Evolutionary conservation across 1,140 invertebrate genomes (phyloP).

Genomic region (Apis florea): DNA sequence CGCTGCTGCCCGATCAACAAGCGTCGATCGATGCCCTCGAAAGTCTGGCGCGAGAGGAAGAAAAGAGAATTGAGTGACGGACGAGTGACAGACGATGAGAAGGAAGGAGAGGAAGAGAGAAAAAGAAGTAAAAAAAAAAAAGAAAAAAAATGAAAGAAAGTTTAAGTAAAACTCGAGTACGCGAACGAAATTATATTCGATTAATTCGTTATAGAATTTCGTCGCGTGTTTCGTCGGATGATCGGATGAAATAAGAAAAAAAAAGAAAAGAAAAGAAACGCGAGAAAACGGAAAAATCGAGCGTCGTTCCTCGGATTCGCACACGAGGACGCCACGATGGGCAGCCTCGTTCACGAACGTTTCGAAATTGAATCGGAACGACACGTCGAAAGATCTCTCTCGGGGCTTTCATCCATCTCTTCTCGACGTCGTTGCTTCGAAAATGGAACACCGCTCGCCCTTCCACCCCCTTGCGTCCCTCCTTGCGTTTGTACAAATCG

Average conservation of each 20-base stretch:
- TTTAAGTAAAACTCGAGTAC: background rate
- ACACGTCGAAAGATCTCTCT: conserved; percentile 23
- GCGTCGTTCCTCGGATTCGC: conserved; percentile 5
- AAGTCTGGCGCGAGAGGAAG: conserved; percentile 10
- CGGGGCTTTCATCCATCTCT: background rate
- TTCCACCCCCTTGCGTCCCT: conserved; percentile 7
- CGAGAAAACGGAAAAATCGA: background rate
- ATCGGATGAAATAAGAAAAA: background rate
- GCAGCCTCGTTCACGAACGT: background rate
- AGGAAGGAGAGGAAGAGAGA: background rate
- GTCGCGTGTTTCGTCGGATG: conserved; percentile 10
- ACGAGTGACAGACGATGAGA: background rate
- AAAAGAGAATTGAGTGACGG: background rate
- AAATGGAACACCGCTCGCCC: conserved; percentile 10
- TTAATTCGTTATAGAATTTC: background rate
- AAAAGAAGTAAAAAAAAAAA: background rate
- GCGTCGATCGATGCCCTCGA: conserved; percentile 26
- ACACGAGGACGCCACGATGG: no score
- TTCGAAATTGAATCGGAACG: background rate
- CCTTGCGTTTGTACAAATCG: conserved; percentile 73
- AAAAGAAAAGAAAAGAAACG: background rate
- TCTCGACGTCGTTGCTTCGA: conserved; percentile 12
- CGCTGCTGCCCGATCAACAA: conserved; percentile 64
- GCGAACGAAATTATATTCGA: background rate
- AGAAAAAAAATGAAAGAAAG: background rate